Evolutionary conservation across 1,140 invertebrate genomes (phyloP), one percentile per base, ranked within the genome.

Genomic region (Lerema accius): DNA sequence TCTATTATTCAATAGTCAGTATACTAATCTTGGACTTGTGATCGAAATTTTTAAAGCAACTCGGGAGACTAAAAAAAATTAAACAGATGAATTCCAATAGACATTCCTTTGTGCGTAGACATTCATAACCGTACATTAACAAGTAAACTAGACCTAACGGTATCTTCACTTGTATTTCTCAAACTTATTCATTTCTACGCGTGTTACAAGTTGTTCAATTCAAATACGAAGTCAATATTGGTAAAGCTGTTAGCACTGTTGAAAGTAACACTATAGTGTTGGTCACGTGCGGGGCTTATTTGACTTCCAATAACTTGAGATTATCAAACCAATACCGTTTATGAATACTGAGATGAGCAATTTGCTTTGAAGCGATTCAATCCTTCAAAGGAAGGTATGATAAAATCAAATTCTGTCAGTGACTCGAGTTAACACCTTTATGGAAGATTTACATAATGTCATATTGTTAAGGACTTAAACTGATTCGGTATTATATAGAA

Each of bases 161-260:
- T 49, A 15, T 5, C n/a, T 11, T 2, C 35, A 37, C 35, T 11
- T 11, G 7, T 37, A 37, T 11, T 53, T 37, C 13, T 42, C 26
- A 19, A 55, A 56, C 39, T n/a, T 43, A 43, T 56, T 43, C 53
- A 43, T 56, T 43, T 43, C 4, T 43, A 15, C 10, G 26, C 11
- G 19, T 37, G 35, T 15, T 13, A 45, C 40, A 58, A 28, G 53
- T 58, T 35, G 19, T 28, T 35, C 42, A 56, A 55, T 58, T 40
- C 26, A 58, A 55, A 55, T 45, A 58, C 23, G 26, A 13, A 58
- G 53, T 58, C 53, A 58, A 46, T 58, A 58, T 58, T 58, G 23
- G 53, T 58, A 58, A 45, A 58, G 53, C 53, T 58, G 53, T 56
- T 56, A 45, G 53, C 11, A 5, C 2, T 56, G 53, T 58, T 58